These are phyloP conservation scores for Myathropa florea DNA, from an alignment of 2,888 invertebrate genomes.

Conservation along the genomic window DNA sequence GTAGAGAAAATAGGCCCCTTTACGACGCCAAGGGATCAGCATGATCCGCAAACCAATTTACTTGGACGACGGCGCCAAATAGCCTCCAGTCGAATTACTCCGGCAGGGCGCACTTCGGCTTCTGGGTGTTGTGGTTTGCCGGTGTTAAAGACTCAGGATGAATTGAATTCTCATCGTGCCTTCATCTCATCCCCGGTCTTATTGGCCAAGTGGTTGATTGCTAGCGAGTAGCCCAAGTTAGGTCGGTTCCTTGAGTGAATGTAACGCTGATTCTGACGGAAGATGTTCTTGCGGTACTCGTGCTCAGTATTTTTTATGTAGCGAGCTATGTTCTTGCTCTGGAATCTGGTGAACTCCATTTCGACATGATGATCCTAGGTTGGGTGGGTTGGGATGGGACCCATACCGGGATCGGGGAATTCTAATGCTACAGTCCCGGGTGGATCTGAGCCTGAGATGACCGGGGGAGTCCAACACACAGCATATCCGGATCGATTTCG, in stretches of 20 bases:
- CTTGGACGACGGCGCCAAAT: constrained; percentile 95
- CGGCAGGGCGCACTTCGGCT: constrained; percentile 84
- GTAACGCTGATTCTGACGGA: constrained; percentile 92
- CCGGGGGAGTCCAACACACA: constrained; percentile 83
- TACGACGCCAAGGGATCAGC: constrained; percentile 98
- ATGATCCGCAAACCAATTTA: constrained; percentile 97
- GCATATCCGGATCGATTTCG: constrained; percentile 84
- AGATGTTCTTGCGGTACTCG: constrained; percentile 86
- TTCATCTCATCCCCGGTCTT: constrained; percentile 88
- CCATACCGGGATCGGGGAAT: constrained; percentile 95
- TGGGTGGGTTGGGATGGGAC: constrained; percentile 88
- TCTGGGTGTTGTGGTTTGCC: constrained; percentile 86
- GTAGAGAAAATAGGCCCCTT: too few relatives aligned
- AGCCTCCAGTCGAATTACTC: constrained; percentile 94
- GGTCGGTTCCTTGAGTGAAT: constrained; percentile 92
- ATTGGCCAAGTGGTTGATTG: constrained; percentile 94
- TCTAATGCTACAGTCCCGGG: constrained; percentile 78
- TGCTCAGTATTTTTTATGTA: constrained; percentile 87
- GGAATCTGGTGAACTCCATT: constrained; percentile 87
- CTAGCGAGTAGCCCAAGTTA: constrained; percentile 86
- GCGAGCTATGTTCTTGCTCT: constrained; percentile 85
- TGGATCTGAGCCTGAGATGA: neutral
- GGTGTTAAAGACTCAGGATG: constrained; percentile 85
- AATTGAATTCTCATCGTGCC: constrained; percentile 86
- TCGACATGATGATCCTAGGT: constrained; percentile 88